phyloP scores from a whole-genome alignment of 2,888 invertebrate species.

The Elysia crispata region DNA sequence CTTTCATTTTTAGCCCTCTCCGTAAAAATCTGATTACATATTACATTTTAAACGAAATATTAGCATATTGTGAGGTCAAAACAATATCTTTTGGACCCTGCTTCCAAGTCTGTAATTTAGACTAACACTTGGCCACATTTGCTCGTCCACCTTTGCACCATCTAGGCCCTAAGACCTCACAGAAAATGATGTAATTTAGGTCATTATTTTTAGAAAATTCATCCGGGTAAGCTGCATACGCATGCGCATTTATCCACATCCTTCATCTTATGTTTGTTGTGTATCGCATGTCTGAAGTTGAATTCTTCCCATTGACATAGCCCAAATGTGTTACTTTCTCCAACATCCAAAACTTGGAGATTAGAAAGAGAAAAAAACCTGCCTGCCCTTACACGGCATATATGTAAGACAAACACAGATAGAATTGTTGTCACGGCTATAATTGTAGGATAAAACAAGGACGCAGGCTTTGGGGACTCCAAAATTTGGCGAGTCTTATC shows the following conservation, averaged over 20 bases:
- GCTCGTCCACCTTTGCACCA: no score
- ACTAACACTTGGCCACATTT: no score
- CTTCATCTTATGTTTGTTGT: conserved; percentile 57
- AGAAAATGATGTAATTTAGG: conserved; percentile 52
- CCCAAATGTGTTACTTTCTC: conserved; percentile 44
- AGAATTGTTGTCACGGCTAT: not conserved
- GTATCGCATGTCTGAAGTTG: conserved; percentile 47
- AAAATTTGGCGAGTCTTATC: no score
- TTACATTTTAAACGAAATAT: no score
- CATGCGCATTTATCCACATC: conserved; percentile 55
- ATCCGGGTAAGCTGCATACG: conserved; percentile 53
- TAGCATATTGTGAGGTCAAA: no score
- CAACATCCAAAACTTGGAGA: not conserved
- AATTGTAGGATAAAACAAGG: not conserved
- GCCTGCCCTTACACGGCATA: conserved; percentile 32
- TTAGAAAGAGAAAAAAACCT: not conserved
- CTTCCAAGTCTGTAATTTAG: not conserved
- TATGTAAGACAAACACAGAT: conserved; percentile 32
- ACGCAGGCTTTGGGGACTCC: no score
- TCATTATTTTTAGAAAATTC: conserved; percentile 53
- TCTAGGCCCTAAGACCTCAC: not conserved
- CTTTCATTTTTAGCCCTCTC: no score
- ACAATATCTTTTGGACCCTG: not conserved
- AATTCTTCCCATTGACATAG: conserved; percentile 34
- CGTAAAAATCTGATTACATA: no score